phyloP scores from a whole-genome alignment of 2,888 invertebrate genomes.

The Tachina lurida region DNA sequence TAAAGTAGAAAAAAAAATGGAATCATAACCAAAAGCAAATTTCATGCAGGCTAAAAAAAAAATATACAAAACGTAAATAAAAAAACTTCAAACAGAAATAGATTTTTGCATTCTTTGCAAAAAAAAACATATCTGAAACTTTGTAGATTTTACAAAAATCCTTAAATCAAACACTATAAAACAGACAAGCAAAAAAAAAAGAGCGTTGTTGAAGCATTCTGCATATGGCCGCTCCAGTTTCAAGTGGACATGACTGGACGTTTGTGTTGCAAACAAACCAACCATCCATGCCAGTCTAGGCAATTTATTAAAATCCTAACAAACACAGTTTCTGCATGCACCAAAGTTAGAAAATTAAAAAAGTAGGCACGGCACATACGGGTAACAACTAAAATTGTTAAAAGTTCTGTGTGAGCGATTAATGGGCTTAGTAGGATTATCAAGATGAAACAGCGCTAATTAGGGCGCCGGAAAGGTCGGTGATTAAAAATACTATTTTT shows the following conservation, averaged over 20 bases:
- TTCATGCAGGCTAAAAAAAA: not conserved
- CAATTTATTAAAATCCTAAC: conserved; percentile 51
- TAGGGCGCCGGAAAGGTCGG: not conserved
- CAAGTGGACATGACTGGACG: conserved; percentile 29
- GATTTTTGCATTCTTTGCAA: conserved; percentile 23
- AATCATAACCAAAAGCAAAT: conserved; percentile 16
- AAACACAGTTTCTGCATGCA: not conserved
- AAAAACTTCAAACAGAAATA: conserved; percentile 10
- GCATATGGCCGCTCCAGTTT: not conserved
- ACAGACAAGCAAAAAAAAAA: conserved; percentile 2
- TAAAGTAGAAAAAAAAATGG: not conserved
- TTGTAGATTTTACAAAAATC: conserved; percentile 26
- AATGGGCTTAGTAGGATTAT: conserved; percentile 47
- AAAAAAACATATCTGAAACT: not conserved
- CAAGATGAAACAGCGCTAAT: conserved; percentile 37
- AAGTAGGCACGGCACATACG: not conserved
- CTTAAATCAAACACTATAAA: conserved; percentile 54
- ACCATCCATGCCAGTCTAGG: conserved; percentile 28
- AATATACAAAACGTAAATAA: not conserved
- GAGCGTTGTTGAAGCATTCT: not conserved
- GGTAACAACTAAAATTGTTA: conserved; percentile 9
- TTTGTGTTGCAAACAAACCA: conserved; percentile 41
- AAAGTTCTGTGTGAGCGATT: conserved; percentile 30
- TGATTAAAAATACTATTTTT: not conserved
- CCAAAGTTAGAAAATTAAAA: not conserved